A percentile compares a stretch with the other conserved stretches of the same genome.
These are phyloP conservation scores for Plecturocebus donacophilus DNA, from an alignment of 2,113 vertebrate genomes.

Conservation along the genomic window DNA sequence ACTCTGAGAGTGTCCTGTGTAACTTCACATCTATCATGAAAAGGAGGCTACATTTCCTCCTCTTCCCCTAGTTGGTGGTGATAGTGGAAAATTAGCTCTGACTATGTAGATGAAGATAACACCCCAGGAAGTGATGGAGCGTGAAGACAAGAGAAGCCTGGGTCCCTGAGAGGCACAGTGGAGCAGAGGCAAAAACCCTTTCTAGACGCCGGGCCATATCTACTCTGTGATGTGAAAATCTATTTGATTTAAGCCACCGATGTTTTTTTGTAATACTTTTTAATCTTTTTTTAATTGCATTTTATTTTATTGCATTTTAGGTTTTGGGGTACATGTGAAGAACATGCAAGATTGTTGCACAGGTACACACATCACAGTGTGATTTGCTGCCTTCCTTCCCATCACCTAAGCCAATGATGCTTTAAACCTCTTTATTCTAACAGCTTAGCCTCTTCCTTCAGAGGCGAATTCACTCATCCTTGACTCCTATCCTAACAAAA, in stretches of 20 bases:
- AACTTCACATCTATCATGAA: background rate
- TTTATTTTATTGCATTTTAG: too few relatives aligned
- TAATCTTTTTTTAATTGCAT: too few relatives aligned
- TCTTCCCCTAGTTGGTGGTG: too few relatives aligned
- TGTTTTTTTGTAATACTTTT: background rate
- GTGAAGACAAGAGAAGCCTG: background rate
- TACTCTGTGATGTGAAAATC: background rate
- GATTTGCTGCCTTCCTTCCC: too few relatives aligned
- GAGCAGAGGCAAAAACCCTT: background rate
- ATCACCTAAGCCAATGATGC: background rate
- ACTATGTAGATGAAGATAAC: too few relatives aligned
- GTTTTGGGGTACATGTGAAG: too few relatives aligned
- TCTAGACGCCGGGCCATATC: background rate
- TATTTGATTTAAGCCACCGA: background rate
- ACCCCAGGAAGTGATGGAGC: background rate
- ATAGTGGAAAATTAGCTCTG: background rate
- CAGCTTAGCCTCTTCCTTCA: background rate
- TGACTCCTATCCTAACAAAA: background rate
- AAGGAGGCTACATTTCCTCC: background rate
- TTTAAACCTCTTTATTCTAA: background rate
- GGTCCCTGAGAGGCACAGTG: background rate
- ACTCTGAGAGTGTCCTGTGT: background rate
- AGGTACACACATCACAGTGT: too few relatives aligned
- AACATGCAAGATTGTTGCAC: too few relatives aligned
- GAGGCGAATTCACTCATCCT: background rate